Evolutionary conservation across 2,113 vertebrate genomes (phyloP).

Genomic region (Elaphurus davidianus): DNA sequence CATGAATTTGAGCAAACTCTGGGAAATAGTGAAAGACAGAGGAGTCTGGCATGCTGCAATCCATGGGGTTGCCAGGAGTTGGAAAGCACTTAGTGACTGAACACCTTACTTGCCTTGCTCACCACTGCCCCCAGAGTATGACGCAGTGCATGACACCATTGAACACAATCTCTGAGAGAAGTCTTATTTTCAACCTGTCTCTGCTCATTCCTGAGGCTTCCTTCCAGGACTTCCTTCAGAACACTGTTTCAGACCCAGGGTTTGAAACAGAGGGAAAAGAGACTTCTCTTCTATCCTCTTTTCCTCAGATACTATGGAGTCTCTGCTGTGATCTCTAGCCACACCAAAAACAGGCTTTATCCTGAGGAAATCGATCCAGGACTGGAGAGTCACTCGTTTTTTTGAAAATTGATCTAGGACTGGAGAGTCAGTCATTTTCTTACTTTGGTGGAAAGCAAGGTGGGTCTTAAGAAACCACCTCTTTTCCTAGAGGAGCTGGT

Average conservation of each 20-base stretch:
- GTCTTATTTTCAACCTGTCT: not conserved
- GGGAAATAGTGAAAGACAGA: not conserved
- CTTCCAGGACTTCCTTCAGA: not conserved
- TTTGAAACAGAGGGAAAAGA: not conserved
- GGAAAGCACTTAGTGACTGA: not conserved
- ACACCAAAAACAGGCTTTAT: not conserved
- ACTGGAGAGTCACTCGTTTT: not conserved
- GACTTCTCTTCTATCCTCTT: not conserved
- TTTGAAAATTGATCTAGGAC: not conserved
- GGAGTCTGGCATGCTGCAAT: not conserved
- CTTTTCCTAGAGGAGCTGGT: not conserved
- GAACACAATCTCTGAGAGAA: not conserved
- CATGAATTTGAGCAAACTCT: not conserved
- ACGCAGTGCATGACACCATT: not conserved
- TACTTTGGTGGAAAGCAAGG: not conserved
- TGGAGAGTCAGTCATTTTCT: not conserved
- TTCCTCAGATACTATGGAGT: not conserved
- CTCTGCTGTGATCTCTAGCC: not conserved
- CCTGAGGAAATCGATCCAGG: not conserved
- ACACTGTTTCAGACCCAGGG: not conserved
- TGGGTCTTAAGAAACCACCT: not conserved
- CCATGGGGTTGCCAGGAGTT: not conserved
- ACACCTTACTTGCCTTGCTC: not conserved
- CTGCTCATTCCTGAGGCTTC: not conserved
- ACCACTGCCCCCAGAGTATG: not conserved